Percentiles rank a stretch among this genome's conserved stretches.
phyloP scores from a whole-genome alignment of 1,140 invertebrate species.

The Chlorops oryzae region DNA sequence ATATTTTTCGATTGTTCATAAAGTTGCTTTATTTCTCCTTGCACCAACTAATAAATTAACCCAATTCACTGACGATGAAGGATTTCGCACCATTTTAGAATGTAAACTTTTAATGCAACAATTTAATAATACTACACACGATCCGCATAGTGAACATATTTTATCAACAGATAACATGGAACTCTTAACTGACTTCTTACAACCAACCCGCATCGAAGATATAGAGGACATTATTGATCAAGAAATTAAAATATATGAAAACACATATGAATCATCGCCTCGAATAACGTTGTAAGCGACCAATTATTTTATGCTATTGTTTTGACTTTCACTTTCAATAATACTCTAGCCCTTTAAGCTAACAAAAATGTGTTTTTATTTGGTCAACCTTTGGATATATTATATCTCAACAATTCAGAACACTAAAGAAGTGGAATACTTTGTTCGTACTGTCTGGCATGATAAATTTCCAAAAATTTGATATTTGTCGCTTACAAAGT shows the following conservation, averaged over 20 bases:
- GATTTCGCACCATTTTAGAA: background rate
- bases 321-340: too few species aligned
- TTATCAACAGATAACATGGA: background rate
- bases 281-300: too few species aligned
- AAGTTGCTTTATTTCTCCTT: conserved; percentile 3
- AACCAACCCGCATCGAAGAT: background rate
- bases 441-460: too few species aligned
- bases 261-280: too few species aligned
- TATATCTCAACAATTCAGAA: too few species aligned
- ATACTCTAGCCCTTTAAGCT: too few species aligned
- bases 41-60: background rate
- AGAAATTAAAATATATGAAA: background rate
- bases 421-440: too few species aligned
- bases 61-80: background rate
- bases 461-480: too few species aligned
- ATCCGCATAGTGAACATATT: background rate
- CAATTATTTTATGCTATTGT: too few species aligned
- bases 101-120: background rate
- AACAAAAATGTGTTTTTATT: too few species aligned
- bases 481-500: too few species aligned
- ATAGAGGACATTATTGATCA: background rate
- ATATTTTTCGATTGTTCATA: background rate
- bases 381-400: too few species aligned
- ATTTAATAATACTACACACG: background rate
- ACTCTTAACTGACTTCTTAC: background rate